Evolutionary conservation across 2,113 vertebrate species (phyloP).

Genomic region (Copsychus sechellarum): DNA sequence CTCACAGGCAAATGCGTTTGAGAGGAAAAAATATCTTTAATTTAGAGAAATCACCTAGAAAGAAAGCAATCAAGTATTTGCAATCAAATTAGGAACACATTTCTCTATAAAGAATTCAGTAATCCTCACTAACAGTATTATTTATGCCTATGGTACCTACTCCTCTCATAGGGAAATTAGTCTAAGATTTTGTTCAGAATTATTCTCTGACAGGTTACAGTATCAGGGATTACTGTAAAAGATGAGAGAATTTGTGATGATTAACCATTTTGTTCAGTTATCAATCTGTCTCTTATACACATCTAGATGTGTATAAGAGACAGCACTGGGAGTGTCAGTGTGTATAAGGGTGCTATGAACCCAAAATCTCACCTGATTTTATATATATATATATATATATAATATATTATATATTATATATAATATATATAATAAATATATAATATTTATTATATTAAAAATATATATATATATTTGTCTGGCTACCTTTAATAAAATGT

Average conservation of each 20-base stretch:
- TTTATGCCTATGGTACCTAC: not conserved
- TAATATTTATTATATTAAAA: not conserved
- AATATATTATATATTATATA: too few relatives aligned
- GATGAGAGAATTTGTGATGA: constrained; percentile 25
- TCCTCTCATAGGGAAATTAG: constrained; percentile 25
- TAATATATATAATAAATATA: too few relatives aligned
- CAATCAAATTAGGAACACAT: not conserved
- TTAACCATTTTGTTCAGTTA: constrained; percentile 8
- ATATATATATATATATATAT: too few relatives aligned
- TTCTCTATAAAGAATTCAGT: not conserved
- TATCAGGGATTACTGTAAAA: constrained; percentile 41
- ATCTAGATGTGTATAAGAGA: too few relatives aligned
- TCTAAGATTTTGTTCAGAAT: constrained; percentile 30
- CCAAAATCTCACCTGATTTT: not conserved
- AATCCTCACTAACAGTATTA: not conserved
- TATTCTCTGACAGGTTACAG: constrained; percentile 16
- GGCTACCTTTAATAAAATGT: not conserved
- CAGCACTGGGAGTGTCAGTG: not conserved
- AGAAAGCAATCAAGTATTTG: not conserved
- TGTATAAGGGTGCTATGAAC: not conserved
- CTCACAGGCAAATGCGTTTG: not conserved
- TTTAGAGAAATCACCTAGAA: not conserved
- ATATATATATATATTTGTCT: not conserved
- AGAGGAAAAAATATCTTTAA: not conserved
- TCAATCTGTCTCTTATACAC: too few relatives aligned